These are phyloP conservation scores for Epirrita christyi DNA, from an alignment of 2,888 invertebrate genomes.

Conservation along the genomic window DNA sequence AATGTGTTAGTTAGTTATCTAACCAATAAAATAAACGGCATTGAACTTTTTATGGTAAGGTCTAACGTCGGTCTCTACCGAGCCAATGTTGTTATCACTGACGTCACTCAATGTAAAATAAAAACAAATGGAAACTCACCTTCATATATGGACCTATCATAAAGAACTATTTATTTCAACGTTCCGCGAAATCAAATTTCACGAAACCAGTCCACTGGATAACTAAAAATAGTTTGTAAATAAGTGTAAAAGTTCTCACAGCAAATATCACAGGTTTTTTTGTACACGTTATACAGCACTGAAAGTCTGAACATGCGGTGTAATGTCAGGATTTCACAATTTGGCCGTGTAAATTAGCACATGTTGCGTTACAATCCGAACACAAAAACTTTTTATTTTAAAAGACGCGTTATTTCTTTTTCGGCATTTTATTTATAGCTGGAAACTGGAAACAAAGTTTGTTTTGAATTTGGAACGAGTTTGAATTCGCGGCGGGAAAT, in stretches of 20 bases:
- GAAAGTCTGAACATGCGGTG: slow-evolving; percentile 52
- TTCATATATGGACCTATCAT: slow-evolving; percentile 85
- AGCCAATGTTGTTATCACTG: slow-evolving; percentile 29
- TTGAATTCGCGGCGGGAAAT: slow-evolving; percentile 73
- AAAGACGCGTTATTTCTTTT: slow-evolving; percentile 68
- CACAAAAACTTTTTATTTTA: slow-evolving; percentile 30
- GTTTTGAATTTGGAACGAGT: slow-evolving; percentile 54
- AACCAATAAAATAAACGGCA: slow-evolving; percentile 23
- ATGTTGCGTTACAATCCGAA: slow-evolving; percentile 48
- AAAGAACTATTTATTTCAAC: slow-evolving; percentile 70
- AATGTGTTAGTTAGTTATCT: slow-evolving; percentile 9
- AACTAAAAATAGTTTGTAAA: slow-evolving; percentile 33
- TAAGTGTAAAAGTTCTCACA: slow-evolving; percentile 61
- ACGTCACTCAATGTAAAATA: slow-evolving; percentile 36
- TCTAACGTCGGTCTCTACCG: slow-evolving; percentile 6
- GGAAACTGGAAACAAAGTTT: slow-evolving; percentile 44
- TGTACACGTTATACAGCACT: slow-evolving; percentile 42
- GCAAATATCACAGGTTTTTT: slow-evolving; percentile 74
- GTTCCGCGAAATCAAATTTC: slow-evolving; percentile 80
- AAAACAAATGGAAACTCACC: slow-evolving; percentile 65
- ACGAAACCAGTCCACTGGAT: slow-evolving; percentile 65
- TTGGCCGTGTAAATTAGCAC: slow-evolving; percentile 49
- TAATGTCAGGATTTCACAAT: slow-evolving; percentile 64
- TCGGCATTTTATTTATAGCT: slow-evolving; percentile 68
- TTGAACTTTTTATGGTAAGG: slow-evolving; percentile 29